Evolutionary conservation across 1,140 invertebrate species (phyloP).

Genomic region (Aphelenchoides fujianensis): DNA sequence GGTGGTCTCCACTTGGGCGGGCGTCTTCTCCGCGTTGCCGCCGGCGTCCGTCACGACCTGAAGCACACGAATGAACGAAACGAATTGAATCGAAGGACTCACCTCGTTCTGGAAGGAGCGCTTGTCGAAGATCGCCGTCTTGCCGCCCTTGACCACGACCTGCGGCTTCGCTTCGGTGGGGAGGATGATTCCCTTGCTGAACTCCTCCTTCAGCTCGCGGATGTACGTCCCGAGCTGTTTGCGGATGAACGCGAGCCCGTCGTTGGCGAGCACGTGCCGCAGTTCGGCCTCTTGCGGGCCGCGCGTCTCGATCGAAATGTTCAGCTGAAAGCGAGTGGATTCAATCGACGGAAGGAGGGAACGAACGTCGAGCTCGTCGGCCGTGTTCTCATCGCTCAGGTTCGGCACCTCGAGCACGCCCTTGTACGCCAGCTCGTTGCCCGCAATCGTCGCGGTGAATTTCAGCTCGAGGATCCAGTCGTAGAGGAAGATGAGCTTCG

Average conservation of each 20-base stretch:
- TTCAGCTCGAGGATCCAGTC: constrained; percentile 89
- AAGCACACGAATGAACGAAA: too few relatives aligned
- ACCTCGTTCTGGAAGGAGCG: constrained; percentile 51
- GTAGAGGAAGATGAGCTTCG: constrained; percentile 98
- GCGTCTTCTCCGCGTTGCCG: constrained; percentile 31
- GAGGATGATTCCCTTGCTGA: constrained; percentile 65
- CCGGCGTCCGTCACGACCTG: constrained; percentile 35
- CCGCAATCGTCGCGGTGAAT: constrained; percentile 70
- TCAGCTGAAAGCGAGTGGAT: constrained; percentile 69
- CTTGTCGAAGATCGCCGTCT: constrained; percentile 53
- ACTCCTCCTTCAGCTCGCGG: constrained; percentile 76
- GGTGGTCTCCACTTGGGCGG: constrained; percentile 18
- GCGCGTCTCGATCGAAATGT: constrained; percentile 74
- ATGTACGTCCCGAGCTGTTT: constrained; percentile 79
- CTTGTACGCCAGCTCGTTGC: constrained; percentile 66
- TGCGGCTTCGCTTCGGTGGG: constrained; percentile 58
- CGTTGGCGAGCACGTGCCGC: constrained; percentile 79
- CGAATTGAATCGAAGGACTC: too few relatives aligned
- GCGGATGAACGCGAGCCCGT: constrained; percentile 74
- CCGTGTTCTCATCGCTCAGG: constrained; percentile 92
- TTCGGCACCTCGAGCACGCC: constrained; percentile 80
- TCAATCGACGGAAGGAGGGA: too few relatives aligned
- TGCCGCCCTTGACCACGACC: constrained; percentile 40
- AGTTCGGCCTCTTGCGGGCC: constrained; percentile 76
- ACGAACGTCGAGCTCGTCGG: constrained; percentile 84